Evolutionary conservation across 2,888 invertebrate species (phyloP).

Genomic region (Sinelater perroti): DNA sequence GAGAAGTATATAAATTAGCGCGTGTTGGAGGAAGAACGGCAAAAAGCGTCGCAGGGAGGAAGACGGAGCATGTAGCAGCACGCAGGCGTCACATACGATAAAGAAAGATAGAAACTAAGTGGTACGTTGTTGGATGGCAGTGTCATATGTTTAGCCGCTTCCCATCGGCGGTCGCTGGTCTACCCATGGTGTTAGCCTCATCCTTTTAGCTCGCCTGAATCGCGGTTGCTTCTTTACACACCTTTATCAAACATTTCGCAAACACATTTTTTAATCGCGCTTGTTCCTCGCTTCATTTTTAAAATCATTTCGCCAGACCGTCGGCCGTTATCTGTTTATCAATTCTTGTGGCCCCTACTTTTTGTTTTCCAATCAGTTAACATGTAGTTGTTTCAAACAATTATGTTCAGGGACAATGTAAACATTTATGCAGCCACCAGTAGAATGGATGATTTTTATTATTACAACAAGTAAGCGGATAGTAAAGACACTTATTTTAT

Average conservation of each 20-base stretch:
- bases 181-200: conserved; percentile 52
- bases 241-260: conserved; percentile 38
- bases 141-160: conserved; percentile 57
- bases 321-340: too few relatives aligned
- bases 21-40: conserved; percentile 57
- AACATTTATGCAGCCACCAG: too few relatives aligned
- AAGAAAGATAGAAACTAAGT: conserved; percentile 48
- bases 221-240: conserved; percentile 39
- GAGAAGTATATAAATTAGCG: conserved; percentile 71
- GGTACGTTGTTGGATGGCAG: conserved; percentile 42
- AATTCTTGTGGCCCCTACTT: too few relatives aligned
- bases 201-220: conserved; percentile 48
- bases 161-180: conserved; percentile 52
- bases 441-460: too few relatives aligned
- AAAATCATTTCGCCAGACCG: too few relatives aligned
- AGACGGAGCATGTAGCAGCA: conserved; percentile 60
- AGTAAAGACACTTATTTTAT: too few relatives aligned
- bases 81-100: conserved; percentile 60
- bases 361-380: too few relatives aligned
- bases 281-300: conserved; percentile 1
- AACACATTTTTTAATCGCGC: conserved; percentile 25
- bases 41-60: conserved; percentile 60
- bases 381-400: too few relatives aligned
- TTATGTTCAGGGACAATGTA: too few relatives aligned
- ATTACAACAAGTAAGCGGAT: too few relatives aligned